These are phyloP conservation scores for Brachionus rubens DNA, from an alignment of 1,140 invertebrate species.

Conservation along the genomic window DNA sequence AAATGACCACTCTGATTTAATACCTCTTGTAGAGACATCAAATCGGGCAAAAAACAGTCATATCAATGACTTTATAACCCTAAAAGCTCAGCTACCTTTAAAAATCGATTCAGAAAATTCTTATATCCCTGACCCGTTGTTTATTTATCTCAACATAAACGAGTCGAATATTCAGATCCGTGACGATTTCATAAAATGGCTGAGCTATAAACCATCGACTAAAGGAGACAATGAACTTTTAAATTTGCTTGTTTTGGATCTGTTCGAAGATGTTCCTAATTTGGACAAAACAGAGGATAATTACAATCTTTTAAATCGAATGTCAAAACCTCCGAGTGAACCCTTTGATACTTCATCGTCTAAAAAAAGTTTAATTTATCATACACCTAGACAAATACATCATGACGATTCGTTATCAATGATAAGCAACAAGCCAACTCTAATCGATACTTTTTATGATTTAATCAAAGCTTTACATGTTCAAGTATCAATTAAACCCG, in stretches of 20 bases:
- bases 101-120: conserved; percentile 10
- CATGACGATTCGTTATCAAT: background rate
- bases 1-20: conserved; percentile 23
- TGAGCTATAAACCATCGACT: conserved; percentile 23
- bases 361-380: conserved; percentile 12
- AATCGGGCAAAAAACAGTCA: background rate
- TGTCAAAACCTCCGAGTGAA: conserved; percentile 2
- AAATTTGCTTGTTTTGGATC: conserved; percentile 18
- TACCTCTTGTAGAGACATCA: background rate
- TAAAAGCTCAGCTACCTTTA: conserved; percentile 30
- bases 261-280: conserved; percentile 33
- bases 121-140: conserved; percentile 20
- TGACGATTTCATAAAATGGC: conserved; percentile 17
- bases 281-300: background rate
- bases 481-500: conserved; percentile 24
- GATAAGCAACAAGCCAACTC: background rate
- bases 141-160: conserved; percentile 11
- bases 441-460: conserved; percentile 30
- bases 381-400: background rate
- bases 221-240: conserved; percentile 28
- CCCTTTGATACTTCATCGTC: conserved; percentile 19
- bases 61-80: conserved; percentile 27
- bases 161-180: background rate
- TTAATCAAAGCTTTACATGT: conserved; percentile 25
- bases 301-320: background rate